Evolutionary conservation across 2,888 invertebrate genomes (phyloP).

Genomic region (Diploptera punctata): DNA sequence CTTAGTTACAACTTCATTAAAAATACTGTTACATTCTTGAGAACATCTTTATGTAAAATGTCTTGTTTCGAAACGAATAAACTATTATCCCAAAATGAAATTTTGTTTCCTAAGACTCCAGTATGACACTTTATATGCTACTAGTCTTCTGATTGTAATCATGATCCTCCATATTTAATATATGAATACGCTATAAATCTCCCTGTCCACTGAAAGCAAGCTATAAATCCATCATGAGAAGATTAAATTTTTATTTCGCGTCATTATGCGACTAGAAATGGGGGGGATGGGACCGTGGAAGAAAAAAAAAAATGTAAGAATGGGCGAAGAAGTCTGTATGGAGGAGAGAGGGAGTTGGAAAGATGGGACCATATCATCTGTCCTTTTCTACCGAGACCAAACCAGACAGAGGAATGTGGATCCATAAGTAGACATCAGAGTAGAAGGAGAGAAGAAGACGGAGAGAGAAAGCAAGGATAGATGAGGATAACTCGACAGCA

Average conservation of each 20-base stretch:
- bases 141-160: slow-evolving; percentile 24
- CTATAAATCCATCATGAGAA: slow-evolving; percentile 40
- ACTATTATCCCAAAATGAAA: too few species aligned
- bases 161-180: slow-evolving; percentile 36
- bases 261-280: slow-evolving; percentile 34
- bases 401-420: slow-evolving; percentile 23
- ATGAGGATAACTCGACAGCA: neutral
- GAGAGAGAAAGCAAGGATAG: neutral
- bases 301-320: neutral
- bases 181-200: slow-evolving; percentile 33
- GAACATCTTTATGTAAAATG: too few species aligned
- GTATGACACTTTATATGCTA: too few species aligned
- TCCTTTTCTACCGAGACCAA: too few species aligned
- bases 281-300: neutral
- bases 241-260: slow-evolving; percentile 40
- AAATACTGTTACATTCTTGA: too few species aligned
- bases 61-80: too few species aligned
- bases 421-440: slow-evolving; percentile 18
- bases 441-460: neutral
- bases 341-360: neutral
- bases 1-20: too few species aligned
- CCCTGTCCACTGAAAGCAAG: slow-evolving; percentile 25
- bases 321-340: neutral
- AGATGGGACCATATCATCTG: neutral
- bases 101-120: too few species aligned